Base-by-base conservation (phyloP, 2,888 invertebrate species). In the Spialia ferax region DNA sequence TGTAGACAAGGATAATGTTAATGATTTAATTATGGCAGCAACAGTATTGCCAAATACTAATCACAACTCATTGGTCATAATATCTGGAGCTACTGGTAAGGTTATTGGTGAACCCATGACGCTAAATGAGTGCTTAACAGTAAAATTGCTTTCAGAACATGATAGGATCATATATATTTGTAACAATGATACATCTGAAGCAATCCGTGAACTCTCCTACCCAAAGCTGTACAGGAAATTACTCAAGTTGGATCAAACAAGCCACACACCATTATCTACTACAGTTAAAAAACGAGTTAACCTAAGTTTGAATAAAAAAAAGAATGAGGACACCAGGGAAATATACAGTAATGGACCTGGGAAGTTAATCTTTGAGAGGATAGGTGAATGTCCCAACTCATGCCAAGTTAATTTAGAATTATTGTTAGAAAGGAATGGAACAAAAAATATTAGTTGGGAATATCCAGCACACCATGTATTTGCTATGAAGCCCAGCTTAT, bases 401-500 rank as follows among this genome's bases (percentile, higher is more conserved):
- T 96, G 96, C 79, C 94, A 95, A 76, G 96, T 96, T 0, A 94
- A 93, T 57, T 83, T 96, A 66, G 93, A 95, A 78, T 87, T 95
- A 4, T 94, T 94, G 65, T 94, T 95, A 75, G 94, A 93, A 56
- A 93, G 93, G 70, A 94, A 94, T 73, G 94, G 94, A 29, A 92
- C 87, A 38, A 94, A 88, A 5, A 94, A 87, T 79, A 92, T 93
- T 0, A 93, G 95, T 66, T 95, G 95, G 93, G 95, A 95, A 70
- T 96, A 96, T 71, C 92, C 94, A 18, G 95, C 95, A 3, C 89
- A 91, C 26, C 95, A 95, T 77, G 95, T 96, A 56, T 96, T 95
- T 79, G 96, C 96, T 1, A 96, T 97, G 95, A 95, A 94, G 63
- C 97, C 97, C 0, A 96, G 95, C 26, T 94, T 96, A 7, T 95